Evolutionary conservation across 2,113 vertebrate genomes (phyloP), one percentile per base, ranked within the genome.

Genomic region (Cranoglanis bouderius): DNA sequence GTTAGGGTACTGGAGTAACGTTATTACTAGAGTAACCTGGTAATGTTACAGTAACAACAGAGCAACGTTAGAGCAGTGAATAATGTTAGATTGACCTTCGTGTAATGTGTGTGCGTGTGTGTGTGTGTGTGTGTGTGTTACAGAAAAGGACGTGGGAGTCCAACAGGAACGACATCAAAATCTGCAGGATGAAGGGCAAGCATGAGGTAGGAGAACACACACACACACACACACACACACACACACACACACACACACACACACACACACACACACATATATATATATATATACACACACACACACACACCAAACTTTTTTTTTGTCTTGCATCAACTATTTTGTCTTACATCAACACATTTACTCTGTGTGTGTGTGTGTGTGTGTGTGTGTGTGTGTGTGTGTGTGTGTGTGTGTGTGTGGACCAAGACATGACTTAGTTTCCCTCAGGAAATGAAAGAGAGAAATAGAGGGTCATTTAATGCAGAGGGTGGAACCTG

Each of bases 131-230:
- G 75, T 67, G 85, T 87, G 63, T 89, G 18, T 65, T 89, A 1
- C 91, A 99, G 98, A 99, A 98, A 88, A 95, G 97, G 92, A 98
- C 97, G 10, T 99, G 98, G 98, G 96, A 93, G 90, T 98, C 98
- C 0, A 98, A 98, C 90, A 97, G 97, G 92, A 97, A 97, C 1
- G 98, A 99, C 95, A 98, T 99, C 93, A 94, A 96, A 91, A 97
- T 98, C 94, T 99, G 98, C 92, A 93, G 97, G 75, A 99, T 99
- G 98, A 99, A 98, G 94, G 98, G 98, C 89, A 99, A 99, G 70
- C 97, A 97, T 21, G 97, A 98, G 96, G 98, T 99, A 91, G 82
- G 89, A 13, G 53, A 29, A 85, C 32, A 7, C 67, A 78, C 24
- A 53, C 55, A 21, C 53, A 84, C 13, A 61, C 55, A 72, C 57